Base-by-base conservation (phyloP, 2,113 vertebrate species). In the Tyrannus savana region DNA sequence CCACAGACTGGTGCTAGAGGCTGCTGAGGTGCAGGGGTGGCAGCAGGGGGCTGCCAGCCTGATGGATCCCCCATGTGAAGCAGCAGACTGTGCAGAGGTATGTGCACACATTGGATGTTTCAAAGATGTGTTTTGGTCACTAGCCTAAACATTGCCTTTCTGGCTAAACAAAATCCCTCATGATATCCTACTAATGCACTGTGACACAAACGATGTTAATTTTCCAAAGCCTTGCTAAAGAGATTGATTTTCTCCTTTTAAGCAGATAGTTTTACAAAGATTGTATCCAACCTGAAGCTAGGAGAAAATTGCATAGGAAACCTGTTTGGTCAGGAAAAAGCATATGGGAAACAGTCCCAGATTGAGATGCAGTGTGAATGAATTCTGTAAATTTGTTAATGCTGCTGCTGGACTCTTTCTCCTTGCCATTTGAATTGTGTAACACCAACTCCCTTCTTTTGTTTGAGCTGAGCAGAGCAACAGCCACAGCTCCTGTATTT, bases 101-200 rank as follows among this genome's bases (percentile, higher is more conserved):
- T 35, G 18, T 0, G 0, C 0, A 0, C 28, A 39, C 15, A 37
- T 37, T 1, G 3, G 6, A 10, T 12, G 2, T 31, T 53, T 39
- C 11, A 0, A 64, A 56, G 72, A 19, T 30, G 25, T 74, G 10
- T 81, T 86, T 89, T 28, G 16, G 41, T 89, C 3, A 5, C 41
- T 56, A 53, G 8, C 63, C 52, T 75, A 79, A 77, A 41, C 9
- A 3, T 42, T 63, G 2, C 35, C 44, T 69, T 77, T 77, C 59
- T 81, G 42, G 28, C 68, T 53, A 41, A 85, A 44, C 5, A 31
- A 31, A 92, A 47, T 74, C 58, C 31, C 42, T n/a, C 37, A 18
- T 18, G 17, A 19, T 47, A 53, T 28, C 47, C 46, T 68, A 8
- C 53, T 69, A 79, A 69, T 56, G n/a, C 5, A 23, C 30, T 0